Evolutionary conservation across 2,888 invertebrate species (phyloP).

Genomic region (Epirrita christyi): DNA sequence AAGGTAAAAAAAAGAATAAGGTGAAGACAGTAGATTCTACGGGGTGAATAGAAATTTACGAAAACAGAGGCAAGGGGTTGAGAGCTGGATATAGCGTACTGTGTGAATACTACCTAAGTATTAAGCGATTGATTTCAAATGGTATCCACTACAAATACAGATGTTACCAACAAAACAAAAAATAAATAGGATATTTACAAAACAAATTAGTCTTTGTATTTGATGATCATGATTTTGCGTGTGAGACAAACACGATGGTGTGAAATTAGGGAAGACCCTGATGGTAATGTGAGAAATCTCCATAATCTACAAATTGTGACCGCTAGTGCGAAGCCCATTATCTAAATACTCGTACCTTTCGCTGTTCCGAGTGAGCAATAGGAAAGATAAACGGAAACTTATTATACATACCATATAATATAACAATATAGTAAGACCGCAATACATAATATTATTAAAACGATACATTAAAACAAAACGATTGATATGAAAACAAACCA

Average conservation of each 20-base stretch:
- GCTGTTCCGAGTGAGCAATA: conserved; percentile 47
- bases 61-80: background rate
- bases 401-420: conserved; percentile 23
- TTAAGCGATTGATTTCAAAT: background rate
- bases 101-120: background rate
- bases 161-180: background rate
- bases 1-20: too few relatives aligned
- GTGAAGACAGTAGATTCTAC: too few relatives aligned
- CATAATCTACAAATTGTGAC: conserved; percentile 18
- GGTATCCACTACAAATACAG: background rate
- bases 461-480: background rate
- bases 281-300: conserved; percentile 9
- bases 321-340: conserved; percentile 4
- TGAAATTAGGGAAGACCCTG: conserved; percentile 12
- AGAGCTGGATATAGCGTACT: too few relatives aligned
- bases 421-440: background rate
- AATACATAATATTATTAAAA: background rate
- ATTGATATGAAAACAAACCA: background rate
- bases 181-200: background rate
- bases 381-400: conserved; percentile 44
- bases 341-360: conserved; percentile 48
- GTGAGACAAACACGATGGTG: conserved; percentile 2
- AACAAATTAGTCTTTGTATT: background rate
- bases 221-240: background rate
- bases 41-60: too few relatives aligned